These are phyloP conservation scores for Dryomyza anilis DNA, from an alignment of 2,888 invertebrate species.

Conservation along the genomic window DNA sequence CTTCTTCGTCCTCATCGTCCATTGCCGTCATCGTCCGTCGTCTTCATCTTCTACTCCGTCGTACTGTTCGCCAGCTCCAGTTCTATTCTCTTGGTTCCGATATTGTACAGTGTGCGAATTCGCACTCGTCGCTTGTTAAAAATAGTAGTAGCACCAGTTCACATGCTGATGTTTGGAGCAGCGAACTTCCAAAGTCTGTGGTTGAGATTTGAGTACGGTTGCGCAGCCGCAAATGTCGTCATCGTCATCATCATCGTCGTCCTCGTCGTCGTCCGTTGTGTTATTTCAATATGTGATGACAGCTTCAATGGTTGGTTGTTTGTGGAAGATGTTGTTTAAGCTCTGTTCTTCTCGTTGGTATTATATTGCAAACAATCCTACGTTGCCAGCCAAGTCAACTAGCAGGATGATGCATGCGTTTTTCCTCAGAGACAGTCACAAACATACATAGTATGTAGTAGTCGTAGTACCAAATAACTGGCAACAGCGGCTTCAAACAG, in stretches of 20 bases:
- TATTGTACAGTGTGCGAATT: too few species aligned
- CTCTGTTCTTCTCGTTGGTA: constrained; percentile 27
- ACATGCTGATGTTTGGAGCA: neutral
- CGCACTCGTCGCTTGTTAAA: too few species aligned
- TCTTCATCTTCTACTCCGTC: too few species aligned
- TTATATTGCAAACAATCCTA: constrained; percentile 30
- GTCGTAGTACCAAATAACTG: too few species aligned
- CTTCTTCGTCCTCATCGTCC: too few species aligned
- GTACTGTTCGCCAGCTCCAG: too few species aligned
- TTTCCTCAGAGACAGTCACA: neutral
- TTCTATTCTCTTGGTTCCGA: too few species aligned
- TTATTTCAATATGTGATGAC: constrained; percentile 43
- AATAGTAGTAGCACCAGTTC: too few species aligned
- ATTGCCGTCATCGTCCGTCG: too few species aligned
- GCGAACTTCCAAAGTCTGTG: neutral
- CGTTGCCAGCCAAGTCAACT: neutral
- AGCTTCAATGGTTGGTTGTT: constrained; percentile 45
- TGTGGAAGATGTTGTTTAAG: constrained; percentile 34
- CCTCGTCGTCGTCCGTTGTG: constrained; percentile 23
- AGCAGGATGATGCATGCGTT: constrained; percentile 4
- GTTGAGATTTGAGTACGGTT: constrained; percentile 3
- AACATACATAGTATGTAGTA: too few species aligned
- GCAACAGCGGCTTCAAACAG: too few species aligned
- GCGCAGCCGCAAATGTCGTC: constrained; percentile 39
- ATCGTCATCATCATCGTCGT: constrained; percentile 14